Conservation (phyloP, 2,888 invertebrate genomes). For the Tromatobia lineatoria region DNA sequence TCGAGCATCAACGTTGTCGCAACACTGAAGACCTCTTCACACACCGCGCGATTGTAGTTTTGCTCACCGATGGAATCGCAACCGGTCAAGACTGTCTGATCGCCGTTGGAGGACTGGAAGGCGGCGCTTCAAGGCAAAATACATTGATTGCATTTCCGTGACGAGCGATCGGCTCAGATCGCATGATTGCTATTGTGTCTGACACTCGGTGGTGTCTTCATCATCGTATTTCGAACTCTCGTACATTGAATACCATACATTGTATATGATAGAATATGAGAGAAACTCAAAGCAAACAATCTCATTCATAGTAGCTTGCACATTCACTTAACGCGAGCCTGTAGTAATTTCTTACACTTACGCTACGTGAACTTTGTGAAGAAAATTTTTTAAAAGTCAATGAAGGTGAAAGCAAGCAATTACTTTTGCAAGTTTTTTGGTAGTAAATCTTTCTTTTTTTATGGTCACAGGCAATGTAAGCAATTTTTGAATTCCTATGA, state of each 20-base stretch:
- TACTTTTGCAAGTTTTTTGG: too few relatives aligned
- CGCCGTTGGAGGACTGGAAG: constrained; percentile 29
- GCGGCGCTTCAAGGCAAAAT: background rate
- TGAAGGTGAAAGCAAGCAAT: too few relatives aligned
- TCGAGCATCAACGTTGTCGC: constrained; percentile 24
- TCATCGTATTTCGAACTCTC: background rate
- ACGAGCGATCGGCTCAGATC: background rate
- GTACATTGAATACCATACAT: background rate
- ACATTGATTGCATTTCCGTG: constrained; percentile 27
- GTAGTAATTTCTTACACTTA: too few relatives aligned
- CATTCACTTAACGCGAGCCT: background rate
- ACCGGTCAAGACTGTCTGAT: constrained; percentile 72
- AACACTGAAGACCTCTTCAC: constrained; percentile 21
- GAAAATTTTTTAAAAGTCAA: too few relatives aligned
- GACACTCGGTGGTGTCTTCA: background rate
- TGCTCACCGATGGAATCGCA: constrained; percentile 68
- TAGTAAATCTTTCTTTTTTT: too few relatives aligned
- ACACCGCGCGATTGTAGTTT: background rate
- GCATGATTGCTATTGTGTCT: background rate
- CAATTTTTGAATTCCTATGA: too few relatives aligned
- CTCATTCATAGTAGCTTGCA: background rate
- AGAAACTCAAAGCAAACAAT: background rate
- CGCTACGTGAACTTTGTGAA: too few relatives aligned
- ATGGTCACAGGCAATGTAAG: too few relatives aligned
- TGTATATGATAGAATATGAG: background rate